Evolutionary conservation across 2,797 vertebrate genomes (phyloP).

Genomic region (Myoxocephalus aenaeus): DNA sequence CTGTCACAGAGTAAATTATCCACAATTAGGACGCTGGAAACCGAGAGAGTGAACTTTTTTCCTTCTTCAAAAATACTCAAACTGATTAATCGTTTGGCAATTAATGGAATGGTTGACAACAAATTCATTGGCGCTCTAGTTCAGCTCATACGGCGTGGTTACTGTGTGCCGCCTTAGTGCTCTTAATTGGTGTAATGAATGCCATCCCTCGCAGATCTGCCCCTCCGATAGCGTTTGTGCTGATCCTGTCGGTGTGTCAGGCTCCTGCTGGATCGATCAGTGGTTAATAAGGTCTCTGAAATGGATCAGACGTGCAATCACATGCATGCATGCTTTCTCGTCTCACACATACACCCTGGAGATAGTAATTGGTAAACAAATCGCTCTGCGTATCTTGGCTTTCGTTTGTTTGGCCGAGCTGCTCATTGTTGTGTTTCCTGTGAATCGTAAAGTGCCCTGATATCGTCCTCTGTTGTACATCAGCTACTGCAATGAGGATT

Average conservation of each 20-base stretch:
- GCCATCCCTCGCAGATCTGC: conserved; percentile 7
- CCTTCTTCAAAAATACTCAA: background rate
- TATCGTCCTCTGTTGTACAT: background rate
- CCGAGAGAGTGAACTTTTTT: background rate
- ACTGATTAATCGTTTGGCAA: background rate
- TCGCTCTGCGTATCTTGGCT: background rate
- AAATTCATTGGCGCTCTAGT: background rate
- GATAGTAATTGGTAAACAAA: conserved; percentile 28
- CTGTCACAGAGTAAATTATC: background rate
- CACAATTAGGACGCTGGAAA: background rate
- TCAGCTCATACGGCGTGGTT: background rate
- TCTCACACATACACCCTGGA: conserved; percentile 9
- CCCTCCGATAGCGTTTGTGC: conserved; percentile 26
- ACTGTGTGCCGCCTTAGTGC: conserved; percentile 6
- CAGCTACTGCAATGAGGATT: background rate
- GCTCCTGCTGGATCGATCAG: conserved; percentile 55
- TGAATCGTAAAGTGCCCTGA: background rate
- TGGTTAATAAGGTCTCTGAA: conserved; percentile 68
- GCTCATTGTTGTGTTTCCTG: background rate
- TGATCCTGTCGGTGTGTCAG: conserved; percentile 51
- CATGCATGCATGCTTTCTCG: conserved; percentile 33
- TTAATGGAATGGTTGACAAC: background rate
- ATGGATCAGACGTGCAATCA: conserved; percentile 54
- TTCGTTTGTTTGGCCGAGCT: background rate
- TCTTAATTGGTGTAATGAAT: conserved; percentile 39